Conservation (phyloP, 2,113 vertebrate species). For the Microtus pennsylvanicus region DNA sequence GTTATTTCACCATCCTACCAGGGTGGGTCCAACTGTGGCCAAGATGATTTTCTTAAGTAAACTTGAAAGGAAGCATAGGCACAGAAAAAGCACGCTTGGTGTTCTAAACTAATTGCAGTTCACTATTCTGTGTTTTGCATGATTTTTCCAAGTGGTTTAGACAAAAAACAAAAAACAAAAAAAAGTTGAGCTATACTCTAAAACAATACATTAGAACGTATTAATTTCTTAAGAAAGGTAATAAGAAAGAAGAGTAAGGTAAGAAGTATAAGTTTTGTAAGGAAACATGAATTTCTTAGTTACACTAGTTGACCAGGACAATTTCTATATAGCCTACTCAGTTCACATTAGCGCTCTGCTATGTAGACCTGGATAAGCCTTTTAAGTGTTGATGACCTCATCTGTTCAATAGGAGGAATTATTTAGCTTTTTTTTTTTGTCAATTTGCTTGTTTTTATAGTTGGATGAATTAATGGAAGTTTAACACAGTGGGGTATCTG, state of each 20-base stretch:
- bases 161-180: background rate
- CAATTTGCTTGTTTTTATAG: slow-evolving; percentile 1
- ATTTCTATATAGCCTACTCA: background rate
- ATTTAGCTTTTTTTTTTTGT: background rate
- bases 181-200: background rate
- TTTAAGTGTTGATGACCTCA: background rate
- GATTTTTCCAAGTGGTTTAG: background rate
- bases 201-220: background rate
- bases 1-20: background rate
- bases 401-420: background rate
- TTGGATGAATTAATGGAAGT: background rate
- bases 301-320: background rate
- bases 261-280: background rate
- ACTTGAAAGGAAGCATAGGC: background rate
- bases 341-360: background rate
- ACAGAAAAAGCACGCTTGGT: background rate
- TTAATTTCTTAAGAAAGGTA: slow-evolving; percentile 27
- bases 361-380: background rate
- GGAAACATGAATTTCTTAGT: background rate
- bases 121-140: background rate
- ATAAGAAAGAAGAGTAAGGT: background rate
- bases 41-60: slow-evolving; percentile 5
- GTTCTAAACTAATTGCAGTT: background rate
- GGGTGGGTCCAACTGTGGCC: background rate
- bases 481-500: background rate